Conservation (phyloP, 2,797 vertebrate species). For the Micrastur ruficollis region DNA sequence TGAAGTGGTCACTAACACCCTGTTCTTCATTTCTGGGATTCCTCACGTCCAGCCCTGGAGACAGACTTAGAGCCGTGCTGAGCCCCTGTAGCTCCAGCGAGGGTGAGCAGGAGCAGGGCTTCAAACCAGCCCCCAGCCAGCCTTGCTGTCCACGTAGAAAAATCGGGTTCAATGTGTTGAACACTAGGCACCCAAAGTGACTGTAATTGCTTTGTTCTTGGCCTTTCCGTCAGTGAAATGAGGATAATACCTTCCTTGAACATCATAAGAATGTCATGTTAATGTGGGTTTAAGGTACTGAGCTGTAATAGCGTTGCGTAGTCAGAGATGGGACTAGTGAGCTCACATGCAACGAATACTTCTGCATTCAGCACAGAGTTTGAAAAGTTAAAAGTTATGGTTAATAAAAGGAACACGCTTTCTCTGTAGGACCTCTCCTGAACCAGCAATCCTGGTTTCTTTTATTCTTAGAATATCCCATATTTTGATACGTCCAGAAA, state of each 20-base stretch:
- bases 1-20: not conserved
- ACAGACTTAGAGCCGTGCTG: not conserved
- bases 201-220: not conserved
- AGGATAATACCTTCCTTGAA: not conserved
- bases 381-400: not conserved
- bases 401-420: not conserved
- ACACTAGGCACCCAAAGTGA: not conserved
- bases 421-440: not conserved
- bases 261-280: not conserved
- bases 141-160: not conserved
- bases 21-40: not conserved
- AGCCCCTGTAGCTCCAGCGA: not conserved
- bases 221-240: not conserved
- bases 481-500: not conserved
- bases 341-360: not conserved
- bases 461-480: not conserved
- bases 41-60: not conserved
- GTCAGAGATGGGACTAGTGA: not conserved
- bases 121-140: not conserved
- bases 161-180: not conserved
- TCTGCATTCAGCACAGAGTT: not conserved
- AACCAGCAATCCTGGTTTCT: not conserved
- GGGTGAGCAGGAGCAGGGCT: not conserved
- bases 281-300: not conserved
- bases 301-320: not conserved